Conservation (phyloP, 2,888 invertebrate species). For the Drosophila koepferae region DNA sequence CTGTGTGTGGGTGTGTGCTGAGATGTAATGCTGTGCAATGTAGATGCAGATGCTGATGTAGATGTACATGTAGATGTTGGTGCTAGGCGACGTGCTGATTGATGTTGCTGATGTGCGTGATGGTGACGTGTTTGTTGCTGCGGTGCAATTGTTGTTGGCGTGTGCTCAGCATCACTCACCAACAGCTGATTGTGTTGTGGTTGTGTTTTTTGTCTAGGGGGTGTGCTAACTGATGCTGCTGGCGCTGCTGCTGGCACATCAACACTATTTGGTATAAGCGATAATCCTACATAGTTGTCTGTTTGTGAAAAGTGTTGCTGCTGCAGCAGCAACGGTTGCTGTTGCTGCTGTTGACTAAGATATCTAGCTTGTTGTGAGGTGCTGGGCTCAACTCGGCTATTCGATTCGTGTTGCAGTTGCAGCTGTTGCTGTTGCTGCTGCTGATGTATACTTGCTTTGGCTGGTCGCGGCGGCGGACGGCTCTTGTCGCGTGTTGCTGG, state of each 20-base stretch:
- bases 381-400: conserved; percentile 64
- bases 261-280: conserved; percentile 74
- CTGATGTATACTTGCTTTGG: conserved; percentile 79
- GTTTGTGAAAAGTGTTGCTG: conserved; percentile 82
- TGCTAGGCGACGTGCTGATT: conserved; percentile 72
- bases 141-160: conserved; percentile 49
- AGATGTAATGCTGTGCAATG: conserved; percentile 46
- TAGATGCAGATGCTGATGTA: background rate
- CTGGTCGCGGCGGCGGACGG: conserved; percentile 79
- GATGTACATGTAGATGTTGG: conserved; percentile 29
- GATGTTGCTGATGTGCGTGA: conserved; percentile 62
- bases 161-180: conserved; percentile 77
- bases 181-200: conserved; percentile 66
- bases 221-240: conserved; percentile 45
- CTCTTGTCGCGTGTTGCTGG: conserved; percentile 73
- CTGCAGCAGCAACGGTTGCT: conserved; percentile 71
- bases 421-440: conserved; percentile 41
- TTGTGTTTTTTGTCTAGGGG: conserved; percentile 56
- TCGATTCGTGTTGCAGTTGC: conserved; percentile 44
- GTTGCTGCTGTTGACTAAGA: conserved; percentile 64
- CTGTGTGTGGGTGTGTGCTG: conserved; percentile 57
- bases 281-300: conserved; percentile 82
- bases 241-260: conserved; percentile 59
- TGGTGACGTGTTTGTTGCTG: conserved; percentile 65
- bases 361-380: conserved; percentile 78